Percentiles rank a stretch among this genome's conserved stretches.
phyloP scores from a whole-genome alignment of 1,140 invertebrate species.

The Ladona fulva region DNA sequence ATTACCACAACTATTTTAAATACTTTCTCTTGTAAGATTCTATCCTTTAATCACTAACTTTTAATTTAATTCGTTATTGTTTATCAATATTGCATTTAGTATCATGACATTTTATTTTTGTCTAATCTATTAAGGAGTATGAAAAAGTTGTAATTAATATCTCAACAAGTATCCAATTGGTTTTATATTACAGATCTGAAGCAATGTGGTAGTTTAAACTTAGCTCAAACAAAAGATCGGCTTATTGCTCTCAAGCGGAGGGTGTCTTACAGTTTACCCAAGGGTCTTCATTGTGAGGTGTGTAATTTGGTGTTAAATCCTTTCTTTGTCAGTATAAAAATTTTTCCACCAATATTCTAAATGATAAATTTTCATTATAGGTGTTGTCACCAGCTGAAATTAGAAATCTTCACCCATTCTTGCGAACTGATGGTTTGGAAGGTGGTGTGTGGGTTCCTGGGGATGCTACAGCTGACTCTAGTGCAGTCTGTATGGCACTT shows the following conservation, averaged over 20 bases:
- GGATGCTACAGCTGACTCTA: constrained; percentile 59
- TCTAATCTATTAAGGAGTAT: too few species aligned
- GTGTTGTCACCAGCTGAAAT: constrained; percentile 35
- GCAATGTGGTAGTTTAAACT: constrained; percentile 57
- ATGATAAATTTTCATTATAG: constrained; percentile 24
- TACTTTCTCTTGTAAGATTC: too few species aligned
- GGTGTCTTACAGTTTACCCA: constrained; percentile 47
- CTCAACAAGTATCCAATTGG: background rate
- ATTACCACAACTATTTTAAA: too few species aligned
- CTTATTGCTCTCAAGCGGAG: constrained; percentile 52
- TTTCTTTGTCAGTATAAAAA: too few species aligned
- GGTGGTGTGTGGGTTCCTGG: constrained; percentile 65
- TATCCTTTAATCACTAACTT: too few species aligned
- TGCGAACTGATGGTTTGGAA: constrained; percentile 55
- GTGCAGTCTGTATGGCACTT: constrained; percentile 49
- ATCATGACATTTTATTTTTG: too few species aligned
- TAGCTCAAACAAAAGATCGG: constrained; percentile 62
- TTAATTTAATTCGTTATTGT: too few species aligned
- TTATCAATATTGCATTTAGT: too few species aligned
- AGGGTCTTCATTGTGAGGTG: constrained; percentile 46
- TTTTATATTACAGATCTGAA: constrained; percentile 40
- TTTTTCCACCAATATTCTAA: too few species aligned
- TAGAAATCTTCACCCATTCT: constrained; percentile 46
- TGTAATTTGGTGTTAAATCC: background rate
- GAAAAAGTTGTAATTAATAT: background rate